Percentiles rank a stretch among this genome's conserved stretches.
Conservation (phyloP, 2,113 vertebrate genomes). For the Catharus bicknelli region DNA sequence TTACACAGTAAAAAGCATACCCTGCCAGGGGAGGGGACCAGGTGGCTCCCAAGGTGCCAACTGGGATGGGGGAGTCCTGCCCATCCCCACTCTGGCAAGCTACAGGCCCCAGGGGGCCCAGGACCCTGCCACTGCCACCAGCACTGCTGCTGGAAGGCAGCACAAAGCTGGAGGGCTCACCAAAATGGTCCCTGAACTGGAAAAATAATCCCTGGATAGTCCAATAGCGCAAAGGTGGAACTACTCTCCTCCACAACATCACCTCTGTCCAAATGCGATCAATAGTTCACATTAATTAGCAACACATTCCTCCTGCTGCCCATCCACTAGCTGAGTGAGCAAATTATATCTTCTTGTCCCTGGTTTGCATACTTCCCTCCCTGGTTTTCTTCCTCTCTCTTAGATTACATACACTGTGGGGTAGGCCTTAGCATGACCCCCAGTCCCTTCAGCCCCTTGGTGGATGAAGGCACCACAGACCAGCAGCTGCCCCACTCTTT, state of each 20-base stretch:
- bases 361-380: neutral
- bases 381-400: neutral
- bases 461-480: rapidly evolving
- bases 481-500: neutral
- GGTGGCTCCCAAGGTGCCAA: neutral
- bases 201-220: neutral
- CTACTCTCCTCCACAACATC: neutral
- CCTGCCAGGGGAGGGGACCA: neutral
- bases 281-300: neutral
- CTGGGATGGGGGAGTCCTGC: neutral
- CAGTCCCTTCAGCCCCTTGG: neutral
- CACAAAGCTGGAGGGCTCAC: neutral
- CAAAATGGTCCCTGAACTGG: neutral
- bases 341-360: neutral
- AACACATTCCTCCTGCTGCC: neutral
- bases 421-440: rapidly evolving
- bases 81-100: neutral
- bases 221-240: rapidly evolving
- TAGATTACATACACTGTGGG: rapidly evolving
- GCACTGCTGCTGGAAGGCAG: neutral
- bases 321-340: neutral
- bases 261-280: neutral
- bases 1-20: conserved; percentile 7
- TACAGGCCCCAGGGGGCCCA: neutral
- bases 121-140: neutral